These are phyloP conservation scores for Lepidochrysops patricia DNA, from an alignment of 2,888 invertebrate species.

Conservation along the genomic window DNA sequence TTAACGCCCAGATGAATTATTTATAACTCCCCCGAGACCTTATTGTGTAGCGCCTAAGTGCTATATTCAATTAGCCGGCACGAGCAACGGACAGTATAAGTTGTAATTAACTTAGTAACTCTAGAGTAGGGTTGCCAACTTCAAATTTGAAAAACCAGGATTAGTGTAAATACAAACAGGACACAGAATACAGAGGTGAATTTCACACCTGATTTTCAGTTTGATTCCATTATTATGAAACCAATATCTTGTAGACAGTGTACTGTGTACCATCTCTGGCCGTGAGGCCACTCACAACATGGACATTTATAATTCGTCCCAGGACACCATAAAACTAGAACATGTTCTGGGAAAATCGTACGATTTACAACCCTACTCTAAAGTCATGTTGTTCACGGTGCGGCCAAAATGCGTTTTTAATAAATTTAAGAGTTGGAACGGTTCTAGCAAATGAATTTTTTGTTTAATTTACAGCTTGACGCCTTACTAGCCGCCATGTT, in stretches of 20 bases:
- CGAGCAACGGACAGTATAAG: neutral
- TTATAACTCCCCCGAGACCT: neutral
- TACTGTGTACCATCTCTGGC: no score
- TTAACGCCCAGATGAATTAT: constrained; percentile 22
- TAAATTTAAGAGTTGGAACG: neutral
- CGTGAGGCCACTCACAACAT: no score
- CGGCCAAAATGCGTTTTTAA: constrained; percentile 2
- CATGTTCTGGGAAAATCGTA: no score
- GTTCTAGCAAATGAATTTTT: neutral
- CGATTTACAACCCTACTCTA: no score
- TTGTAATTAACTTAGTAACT: constrained; percentile 6
- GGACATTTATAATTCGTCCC: no score
- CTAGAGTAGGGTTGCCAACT: neutral
- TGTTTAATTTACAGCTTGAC: neutral
- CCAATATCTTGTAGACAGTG: no score
- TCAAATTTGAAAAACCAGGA: no score
- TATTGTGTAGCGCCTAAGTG: neutral
- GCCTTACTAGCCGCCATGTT: neutral
- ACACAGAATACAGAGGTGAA: no score
- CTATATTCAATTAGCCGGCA: neutral
- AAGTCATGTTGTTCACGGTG: constrained; percentile 6
- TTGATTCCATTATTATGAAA: no score
- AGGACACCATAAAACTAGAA: no score
- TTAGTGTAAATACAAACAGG: no score
- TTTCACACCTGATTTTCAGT: no score